Evolutionary conservation across 2,797 vertebrate species (phyloP).

Genomic region (Betta splendens): DNA sequence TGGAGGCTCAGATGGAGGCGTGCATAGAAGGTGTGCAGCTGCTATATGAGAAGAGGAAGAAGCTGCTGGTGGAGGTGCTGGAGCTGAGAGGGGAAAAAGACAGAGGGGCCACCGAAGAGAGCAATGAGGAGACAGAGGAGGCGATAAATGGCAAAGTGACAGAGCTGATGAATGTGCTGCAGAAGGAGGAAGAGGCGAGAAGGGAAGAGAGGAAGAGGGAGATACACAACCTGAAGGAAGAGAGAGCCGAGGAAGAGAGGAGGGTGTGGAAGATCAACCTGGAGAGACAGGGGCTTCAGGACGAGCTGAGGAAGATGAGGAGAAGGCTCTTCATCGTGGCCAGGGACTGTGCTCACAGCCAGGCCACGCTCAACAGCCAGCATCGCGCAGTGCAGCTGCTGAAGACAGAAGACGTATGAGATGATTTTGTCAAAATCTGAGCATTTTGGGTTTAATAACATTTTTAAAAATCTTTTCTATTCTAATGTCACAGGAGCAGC

Average conservation of each 20-base stretch:
- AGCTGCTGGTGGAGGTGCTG: slow-evolving; percentile 85
- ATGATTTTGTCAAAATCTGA: fast-evolving
- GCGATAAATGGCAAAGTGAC: slow-evolving; percentile 77
- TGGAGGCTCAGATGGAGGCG: slow-evolving; percentile 85
- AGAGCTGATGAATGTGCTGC: slow-evolving; percentile 79
- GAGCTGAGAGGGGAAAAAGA: slow-evolving; percentile 79
- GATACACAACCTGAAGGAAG: slow-evolving; percentile 75
- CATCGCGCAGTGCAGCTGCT: slow-evolving; percentile 84
- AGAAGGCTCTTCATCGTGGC: slow-evolving; percentile 87
- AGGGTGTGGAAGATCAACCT: slow-evolving; percentile 84
- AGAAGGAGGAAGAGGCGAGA: slow-evolving; percentile 76
- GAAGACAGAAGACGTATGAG: slow-evolving; percentile 74
- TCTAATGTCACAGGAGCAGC: slow-evolving; percentile 69
- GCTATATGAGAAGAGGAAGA: slow-evolving; percentile 84
- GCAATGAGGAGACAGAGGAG: slow-evolving; percentile 78
- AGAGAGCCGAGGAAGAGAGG: slow-evolving; percentile 80
- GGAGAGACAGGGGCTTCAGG: slow-evolving; percentile 85
- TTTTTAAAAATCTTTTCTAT: not conserved
- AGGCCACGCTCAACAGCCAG: slow-evolving; percentile 84
- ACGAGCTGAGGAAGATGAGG: slow-evolving; percentile 86
- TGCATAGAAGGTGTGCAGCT: slow-evolving; percentile 87
- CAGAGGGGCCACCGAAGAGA: slow-evolving; percentile 74
- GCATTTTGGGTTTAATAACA: not conserved
- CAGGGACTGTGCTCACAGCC: slow-evolving; percentile 87
- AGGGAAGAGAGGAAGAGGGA: slow-evolving; percentile 84